These are phyloP conservation scores for Pristionchus maxplancki DNA, from an alignment of 2,888 invertebrate species.

Conservation along the genomic window DNA sequence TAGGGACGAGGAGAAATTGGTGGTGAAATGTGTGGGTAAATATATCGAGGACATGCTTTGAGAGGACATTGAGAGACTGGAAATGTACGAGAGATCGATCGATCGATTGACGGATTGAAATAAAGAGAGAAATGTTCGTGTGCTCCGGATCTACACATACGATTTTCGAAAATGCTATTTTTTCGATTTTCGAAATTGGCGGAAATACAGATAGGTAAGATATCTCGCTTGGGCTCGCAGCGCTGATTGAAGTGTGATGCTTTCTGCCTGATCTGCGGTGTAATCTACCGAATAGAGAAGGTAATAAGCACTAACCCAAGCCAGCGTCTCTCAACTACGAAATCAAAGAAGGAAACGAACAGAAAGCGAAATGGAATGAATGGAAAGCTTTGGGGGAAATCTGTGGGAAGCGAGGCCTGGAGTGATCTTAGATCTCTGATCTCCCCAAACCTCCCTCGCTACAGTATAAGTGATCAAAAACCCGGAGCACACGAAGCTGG, in stretches of 20 bases:
- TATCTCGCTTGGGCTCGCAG: constrained; percentile 39
- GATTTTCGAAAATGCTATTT: neutral
- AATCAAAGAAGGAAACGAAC: constrained; percentile 1
- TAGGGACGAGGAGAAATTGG: neutral
- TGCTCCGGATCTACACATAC: neutral
- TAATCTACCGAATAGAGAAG: neutral
- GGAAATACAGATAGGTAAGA: neutral
- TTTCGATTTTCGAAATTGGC: neutral
- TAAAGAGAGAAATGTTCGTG: neutral
- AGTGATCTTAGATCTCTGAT: neutral
- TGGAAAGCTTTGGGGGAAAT: neutral
- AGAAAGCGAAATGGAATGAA: constrained; percentile 24
- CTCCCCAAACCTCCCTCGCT: neutral
- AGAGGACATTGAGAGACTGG: neutral
- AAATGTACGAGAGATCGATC: neutral
- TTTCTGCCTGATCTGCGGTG: neutral
- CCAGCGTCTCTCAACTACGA: constrained; percentile 9
- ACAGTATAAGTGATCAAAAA: neutral
- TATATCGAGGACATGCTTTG: neutral
- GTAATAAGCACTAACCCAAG: constrained; percentile 25
- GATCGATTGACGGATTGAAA: neutral
- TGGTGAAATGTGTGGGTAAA: neutral
- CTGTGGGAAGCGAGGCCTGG: neutral
- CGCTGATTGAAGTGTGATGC: neutral
- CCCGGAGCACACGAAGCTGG: constrained; percentile 43